Conservation (phyloP, 2,113 vertebrate species). For the Thermophis baileyi region DNA sequence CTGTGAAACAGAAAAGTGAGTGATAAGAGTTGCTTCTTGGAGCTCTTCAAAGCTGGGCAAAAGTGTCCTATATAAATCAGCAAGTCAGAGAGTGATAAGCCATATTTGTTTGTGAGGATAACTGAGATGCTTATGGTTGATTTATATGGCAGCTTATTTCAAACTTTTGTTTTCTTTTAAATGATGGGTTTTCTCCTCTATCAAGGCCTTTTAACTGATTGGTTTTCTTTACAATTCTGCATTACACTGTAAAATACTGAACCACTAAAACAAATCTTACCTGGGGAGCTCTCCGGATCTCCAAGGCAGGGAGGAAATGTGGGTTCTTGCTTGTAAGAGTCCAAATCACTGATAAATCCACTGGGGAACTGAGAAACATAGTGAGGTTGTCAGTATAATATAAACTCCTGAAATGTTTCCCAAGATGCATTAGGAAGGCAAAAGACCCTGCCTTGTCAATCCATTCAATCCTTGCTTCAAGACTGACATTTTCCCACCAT, state of each 20-base stretch:
- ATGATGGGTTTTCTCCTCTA: background rate
- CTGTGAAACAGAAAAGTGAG: background rate
- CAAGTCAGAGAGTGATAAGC: background rate
- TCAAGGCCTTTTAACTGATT: background rate
- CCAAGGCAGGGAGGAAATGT: background rate
- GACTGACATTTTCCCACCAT: background rate
- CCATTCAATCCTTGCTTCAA: background rate
- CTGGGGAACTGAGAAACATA: background rate
- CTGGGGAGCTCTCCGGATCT: background rate
- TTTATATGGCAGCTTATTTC: background rate
- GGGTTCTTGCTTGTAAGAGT: slow-evolving; percentile 13
- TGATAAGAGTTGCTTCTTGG: background rate
- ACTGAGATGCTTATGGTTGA: background rate
- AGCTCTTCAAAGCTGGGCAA: background rate
- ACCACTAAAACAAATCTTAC: background rate
- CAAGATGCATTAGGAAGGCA: background rate
- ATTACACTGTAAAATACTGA: background rate
- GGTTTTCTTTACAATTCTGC: background rate
- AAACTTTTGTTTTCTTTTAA: background rate
- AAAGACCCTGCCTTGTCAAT: background rate
- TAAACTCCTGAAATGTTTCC: background rate
- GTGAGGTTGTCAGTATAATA: background rate
- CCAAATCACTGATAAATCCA: slow-evolving; percentile 2
- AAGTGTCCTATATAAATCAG: background rate
- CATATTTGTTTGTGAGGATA: background rate